These are phyloP conservation scores for Choristoneura fumiferana DNA, from an alignment of 1,140 invertebrate species.

Conservation along the genomic window DNA sequence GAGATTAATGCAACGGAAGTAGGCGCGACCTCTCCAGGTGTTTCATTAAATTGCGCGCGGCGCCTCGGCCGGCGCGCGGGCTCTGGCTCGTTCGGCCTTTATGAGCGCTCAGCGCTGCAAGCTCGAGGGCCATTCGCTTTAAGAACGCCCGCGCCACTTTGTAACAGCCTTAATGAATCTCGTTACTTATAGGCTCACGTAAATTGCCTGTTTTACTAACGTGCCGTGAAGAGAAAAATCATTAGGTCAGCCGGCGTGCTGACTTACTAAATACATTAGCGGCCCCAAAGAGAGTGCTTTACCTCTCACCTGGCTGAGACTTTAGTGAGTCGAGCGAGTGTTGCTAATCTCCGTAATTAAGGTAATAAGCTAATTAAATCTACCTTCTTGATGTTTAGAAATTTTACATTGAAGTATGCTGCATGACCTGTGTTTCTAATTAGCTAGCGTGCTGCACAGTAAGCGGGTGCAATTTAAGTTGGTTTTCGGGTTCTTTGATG, in stretches of 20 bases:
- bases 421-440: too few species aligned
- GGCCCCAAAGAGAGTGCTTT: background rate
- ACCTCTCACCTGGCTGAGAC: background rate
- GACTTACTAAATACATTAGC: constrained; percentile 3
- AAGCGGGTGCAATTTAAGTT: background rate
- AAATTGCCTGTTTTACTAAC: constrained; percentile 73
- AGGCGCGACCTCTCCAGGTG: constrained; percentile 70
- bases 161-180: constrained; percentile 76
- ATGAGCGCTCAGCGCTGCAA: constrained; percentile 72
- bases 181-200: constrained; percentile 75
- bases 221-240: constrained; percentile 43
- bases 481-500: constrained; percentile 1
- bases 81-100: constrained; percentile 67
- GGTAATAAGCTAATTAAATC: constrained; percentile 1
- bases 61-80: constrained; percentile 50
- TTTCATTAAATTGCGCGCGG: constrained; percentile 74
- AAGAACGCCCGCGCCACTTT: constrained; percentile 76
- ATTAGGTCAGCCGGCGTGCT: constrained; percentile 42
- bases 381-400: background rate
- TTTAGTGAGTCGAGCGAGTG: background rate
- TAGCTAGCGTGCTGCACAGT: background rate
- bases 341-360: background rate
- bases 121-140: constrained; percentile 75
- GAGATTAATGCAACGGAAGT: constrained; percentile 74
- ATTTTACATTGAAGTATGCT: background rate